Conservation (phyloP, 2,797 vertebrate genomes). For the Potorous gilbertii region DNA sequence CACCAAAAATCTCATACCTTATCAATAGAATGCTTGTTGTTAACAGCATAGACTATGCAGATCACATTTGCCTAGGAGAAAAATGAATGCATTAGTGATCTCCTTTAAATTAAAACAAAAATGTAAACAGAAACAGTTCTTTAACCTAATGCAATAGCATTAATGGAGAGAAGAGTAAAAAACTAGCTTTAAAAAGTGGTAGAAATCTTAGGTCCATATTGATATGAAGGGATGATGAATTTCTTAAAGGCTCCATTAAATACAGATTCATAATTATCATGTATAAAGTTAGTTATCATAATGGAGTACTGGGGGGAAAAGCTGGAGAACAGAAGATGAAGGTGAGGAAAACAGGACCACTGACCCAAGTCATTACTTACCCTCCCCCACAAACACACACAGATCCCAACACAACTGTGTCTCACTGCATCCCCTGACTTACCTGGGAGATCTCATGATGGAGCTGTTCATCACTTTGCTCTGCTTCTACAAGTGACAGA, state of each 20-base stretch:
- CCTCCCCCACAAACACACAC: conserved; percentile 40
- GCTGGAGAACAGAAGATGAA: neutral
- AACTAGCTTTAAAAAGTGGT: neutral
- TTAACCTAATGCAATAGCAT: conserved; percentile 14
- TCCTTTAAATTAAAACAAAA: conserved; percentile 53
- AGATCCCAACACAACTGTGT: neutral
- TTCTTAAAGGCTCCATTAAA: conserved; percentile 45
- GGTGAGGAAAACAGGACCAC: conserved; percentile 20
- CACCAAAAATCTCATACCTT: conserved; percentile 81
- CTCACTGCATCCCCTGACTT: conserved; percentile 61
- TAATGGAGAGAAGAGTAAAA: conserved; percentile 28
- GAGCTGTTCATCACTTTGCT: conserved; percentile 96
- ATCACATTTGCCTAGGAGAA: conserved; percentile 89
- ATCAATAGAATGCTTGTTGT: conserved; percentile 90
- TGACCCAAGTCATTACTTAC: conserved; percentile 24
- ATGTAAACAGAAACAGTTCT: conserved; percentile 23
- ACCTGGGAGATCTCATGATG: conserved; percentile 98
- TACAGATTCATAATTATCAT: neutral
- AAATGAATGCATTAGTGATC: conserved; percentile 61
- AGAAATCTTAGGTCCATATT: neutral
- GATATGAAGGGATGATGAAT: conserved; percentile 16
- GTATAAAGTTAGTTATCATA: conserved; percentile 40
- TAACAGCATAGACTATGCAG: conserved; percentile 90
- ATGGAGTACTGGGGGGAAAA: conserved; percentile 41
- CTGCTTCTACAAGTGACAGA: conserved; percentile 88